Percentiles rank a stretch among this genome's conserved stretches.
These are phyloP conservation scores for Apis laboriosa DNA, from an alignment of 1,140 invertebrate species.

Conservation along the genomic window DNA sequence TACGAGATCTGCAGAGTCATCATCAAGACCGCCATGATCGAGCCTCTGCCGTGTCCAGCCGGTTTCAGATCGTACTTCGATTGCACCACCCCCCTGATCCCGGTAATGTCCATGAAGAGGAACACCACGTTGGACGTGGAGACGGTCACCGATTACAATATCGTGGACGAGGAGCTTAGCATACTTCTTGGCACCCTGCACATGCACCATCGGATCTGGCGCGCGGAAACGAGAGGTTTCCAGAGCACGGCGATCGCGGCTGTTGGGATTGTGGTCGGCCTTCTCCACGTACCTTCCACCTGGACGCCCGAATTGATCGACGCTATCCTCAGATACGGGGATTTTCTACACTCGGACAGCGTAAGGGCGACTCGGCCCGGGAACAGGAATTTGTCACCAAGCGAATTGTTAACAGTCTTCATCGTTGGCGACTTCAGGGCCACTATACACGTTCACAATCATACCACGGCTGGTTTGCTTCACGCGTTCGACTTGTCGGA, in stretches of 20 bases:
- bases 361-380: constrained; percentile 53
- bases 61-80: constrained; percentile 64
- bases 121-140: constrained; percentile 58
- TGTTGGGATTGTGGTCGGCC: constrained; percentile 66
- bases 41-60: constrained; percentile 69
- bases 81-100: constrained; percentile 44
- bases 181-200: constrained; percentile 64
- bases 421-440: constrained; percentile 70
- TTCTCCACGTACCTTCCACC: constrained; percentile 70
- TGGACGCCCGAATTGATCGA: constrained; percentile 72
- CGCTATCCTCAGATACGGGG: constrained; percentile 66
- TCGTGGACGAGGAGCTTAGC: constrained; percentile 64
- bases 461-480: constrained; percentile 68
- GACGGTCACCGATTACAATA: constrained; percentile 48
- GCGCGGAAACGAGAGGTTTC: constrained; percentile 55
- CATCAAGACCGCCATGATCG: constrained; percentile 67
- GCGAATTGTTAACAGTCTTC: constrained; percentile 68
- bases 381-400: constrained; percentile 65
- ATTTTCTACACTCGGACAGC: constrained; percentile 67
- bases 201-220: constrained; percentile 60
- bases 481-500: constrained; percentile 60
- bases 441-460: constrained; percentile 60
- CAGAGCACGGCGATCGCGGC: constrained; percentile 74
- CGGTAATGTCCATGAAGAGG: constrained; percentile 48
- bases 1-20: constrained; percentile 70